Evolutionary conservation across 2,888 invertebrate genomes (phyloP).

Genomic region (Drosophila macrothrix): DNA sequence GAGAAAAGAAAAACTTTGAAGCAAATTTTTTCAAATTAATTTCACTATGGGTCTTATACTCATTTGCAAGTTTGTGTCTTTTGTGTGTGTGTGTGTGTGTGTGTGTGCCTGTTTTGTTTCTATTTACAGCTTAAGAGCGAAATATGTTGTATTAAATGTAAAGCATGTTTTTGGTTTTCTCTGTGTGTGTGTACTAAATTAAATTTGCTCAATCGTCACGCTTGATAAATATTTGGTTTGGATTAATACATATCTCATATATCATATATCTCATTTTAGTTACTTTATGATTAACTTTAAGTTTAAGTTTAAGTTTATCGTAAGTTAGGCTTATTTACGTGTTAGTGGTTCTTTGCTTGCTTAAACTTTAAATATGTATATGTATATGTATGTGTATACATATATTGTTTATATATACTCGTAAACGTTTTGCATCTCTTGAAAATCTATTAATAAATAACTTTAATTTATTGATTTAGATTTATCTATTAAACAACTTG

Average conservation of each 20-base stretch:
- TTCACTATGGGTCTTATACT: constrained; percentile 37
- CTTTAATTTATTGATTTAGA: constrained; percentile 57
- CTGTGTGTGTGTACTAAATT: constrained; percentile 44
- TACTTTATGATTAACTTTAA: constrained; percentile 62
- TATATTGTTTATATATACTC: constrained; percentile 63
- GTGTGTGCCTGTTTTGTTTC: constrained; percentile 25
- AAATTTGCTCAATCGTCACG: constrained; percentile 58
- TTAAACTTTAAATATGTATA: constrained; percentile 68
- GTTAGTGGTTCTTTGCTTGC: constrained; percentile 81
- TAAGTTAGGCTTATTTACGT: constrained; percentile 77
- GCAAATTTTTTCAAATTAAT: constrained; percentile 43
- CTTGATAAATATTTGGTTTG: constrained; percentile 62
- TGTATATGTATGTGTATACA: constrained; percentile 38
- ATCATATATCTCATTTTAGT: constrained; percentile 55
- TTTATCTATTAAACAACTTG: constrained; percentile 59
- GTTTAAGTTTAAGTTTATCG: constrained; percentile 64
- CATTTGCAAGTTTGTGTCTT: constrained; percentile 29
- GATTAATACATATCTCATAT: constrained; percentile 67
- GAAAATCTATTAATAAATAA: constrained; percentile 58
- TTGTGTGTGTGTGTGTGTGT: constrained; percentile 11
- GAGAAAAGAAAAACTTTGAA: constrained; percentile 19
- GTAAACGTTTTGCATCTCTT: constrained; percentile 61
- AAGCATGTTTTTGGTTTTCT: constrained; percentile 17
- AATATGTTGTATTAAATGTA: constrained; percentile 28
- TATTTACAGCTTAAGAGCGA: constrained; percentile 65